Evolutionary conservation across 2,113 vertebrate species (phyloP).

Genomic region (Chelonoidis abingdonii): DNA sequence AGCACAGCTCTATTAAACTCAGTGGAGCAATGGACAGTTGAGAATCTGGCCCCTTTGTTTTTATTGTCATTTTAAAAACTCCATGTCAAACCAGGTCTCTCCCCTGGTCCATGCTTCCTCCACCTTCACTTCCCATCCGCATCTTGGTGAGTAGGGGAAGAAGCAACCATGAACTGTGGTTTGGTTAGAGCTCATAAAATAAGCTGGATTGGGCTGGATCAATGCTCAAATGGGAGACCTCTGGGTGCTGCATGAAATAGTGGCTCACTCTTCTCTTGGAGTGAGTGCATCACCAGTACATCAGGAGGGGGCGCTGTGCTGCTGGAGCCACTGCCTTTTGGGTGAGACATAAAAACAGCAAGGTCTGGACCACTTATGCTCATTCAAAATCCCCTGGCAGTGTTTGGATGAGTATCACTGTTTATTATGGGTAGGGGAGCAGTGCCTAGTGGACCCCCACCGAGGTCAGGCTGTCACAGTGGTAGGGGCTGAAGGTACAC

Average conservation of each 20-base stretch:
- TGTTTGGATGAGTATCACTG: neutral
- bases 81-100: neutral
- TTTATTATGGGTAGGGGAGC: slow-evolving; percentile 2
- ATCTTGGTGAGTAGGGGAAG: neutral
- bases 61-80: neutral
- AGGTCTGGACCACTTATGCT: neutral
- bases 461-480: neutral
- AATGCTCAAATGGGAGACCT: neutral
- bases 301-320: neutral
- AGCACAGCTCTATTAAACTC: neutral
- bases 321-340: neutral
- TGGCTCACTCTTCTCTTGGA: neutral
- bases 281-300: neutral
- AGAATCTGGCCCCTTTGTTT: neutral
- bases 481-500: neutral
- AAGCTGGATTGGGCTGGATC: neutral
- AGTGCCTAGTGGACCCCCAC: neutral
- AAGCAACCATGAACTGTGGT: neutral
- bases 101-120: neutral
- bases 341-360: neutral
- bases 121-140: neutral
- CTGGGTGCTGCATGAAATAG: neutral
- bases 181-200: neutral
- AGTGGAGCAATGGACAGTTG: accelerated
- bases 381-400: neutral